A percentile compares a stretch with the other conserved stretches of the same genome.
These are phyloP conservation scores for Margarornis squamiger DNA, from an alignment of 2,797 vertebrate species.

Conservation along the genomic window DNA sequence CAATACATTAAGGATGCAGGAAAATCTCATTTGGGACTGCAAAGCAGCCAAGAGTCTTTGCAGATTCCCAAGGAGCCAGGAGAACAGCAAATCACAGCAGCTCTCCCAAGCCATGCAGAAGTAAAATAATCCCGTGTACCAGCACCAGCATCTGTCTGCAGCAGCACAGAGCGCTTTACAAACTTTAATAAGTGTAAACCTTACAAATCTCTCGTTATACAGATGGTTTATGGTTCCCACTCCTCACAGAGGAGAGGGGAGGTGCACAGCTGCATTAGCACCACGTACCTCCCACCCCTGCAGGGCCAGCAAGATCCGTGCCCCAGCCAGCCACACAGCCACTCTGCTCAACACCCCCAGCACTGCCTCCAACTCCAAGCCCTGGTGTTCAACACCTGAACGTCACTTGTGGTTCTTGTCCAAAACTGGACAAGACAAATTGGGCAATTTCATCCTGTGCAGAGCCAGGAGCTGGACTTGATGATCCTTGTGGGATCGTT, in stretches of 20 bases:
- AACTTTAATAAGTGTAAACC: not conserved
- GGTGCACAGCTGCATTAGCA: fast-evolving
- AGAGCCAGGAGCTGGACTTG: not conserved
- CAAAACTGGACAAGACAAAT: not conserved
- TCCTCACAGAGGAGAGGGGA: not conserved
- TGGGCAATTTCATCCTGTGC: not conserved
- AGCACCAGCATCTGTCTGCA: not conserved
- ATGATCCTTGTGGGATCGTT: not conserved
- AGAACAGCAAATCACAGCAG: constrained; percentile 27
- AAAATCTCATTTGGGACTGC: constrained; percentile 29
- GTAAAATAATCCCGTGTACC: not conserved
- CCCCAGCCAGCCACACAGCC: not conserved
- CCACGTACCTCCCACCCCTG: fast-evolving
- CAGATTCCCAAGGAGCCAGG: not conserved
- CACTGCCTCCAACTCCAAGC: not conserved
- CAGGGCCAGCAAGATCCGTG: not conserved
- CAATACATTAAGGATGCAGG: constrained; percentile 61
- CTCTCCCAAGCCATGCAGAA: not conserved
- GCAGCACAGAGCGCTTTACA: not conserved
- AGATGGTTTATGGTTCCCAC: not conserved
- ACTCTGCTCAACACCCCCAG: no score
- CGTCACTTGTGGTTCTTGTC: not conserved
- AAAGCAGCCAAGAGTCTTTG: not conserved
- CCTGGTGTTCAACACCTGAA: not conserved
- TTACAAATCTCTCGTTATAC: not conserved